Conservation (phyloP, 2,888 invertebrate genomes). For the Drepana falcataria region DNA sequence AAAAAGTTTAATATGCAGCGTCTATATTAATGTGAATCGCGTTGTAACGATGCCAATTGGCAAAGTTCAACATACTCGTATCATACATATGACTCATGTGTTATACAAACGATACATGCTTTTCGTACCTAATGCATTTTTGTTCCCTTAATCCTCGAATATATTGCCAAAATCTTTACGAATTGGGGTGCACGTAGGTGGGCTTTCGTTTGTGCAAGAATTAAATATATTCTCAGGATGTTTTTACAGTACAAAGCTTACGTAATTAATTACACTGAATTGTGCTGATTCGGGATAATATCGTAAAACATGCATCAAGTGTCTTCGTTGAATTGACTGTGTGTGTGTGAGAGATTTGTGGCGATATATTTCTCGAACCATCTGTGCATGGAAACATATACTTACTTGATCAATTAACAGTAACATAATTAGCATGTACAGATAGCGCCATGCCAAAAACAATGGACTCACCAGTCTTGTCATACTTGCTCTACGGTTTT, state of each 20-base stretch:
- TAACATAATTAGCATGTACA: too few species aligned
- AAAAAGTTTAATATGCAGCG: conserved; percentile 12
- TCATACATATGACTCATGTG: conserved; percentile 28
- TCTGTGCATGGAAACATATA: too few species aligned
- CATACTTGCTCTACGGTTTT: too few species aligned
- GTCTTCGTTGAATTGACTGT: too few species aligned
- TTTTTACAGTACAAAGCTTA: not conserved
- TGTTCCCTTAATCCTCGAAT: not conserved
- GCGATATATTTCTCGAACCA: too few species aligned
- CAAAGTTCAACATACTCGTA: conserved; percentile 37
- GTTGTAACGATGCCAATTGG: conserved; percentile 40
- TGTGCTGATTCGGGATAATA: not conserved
- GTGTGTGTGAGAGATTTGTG: too few species aligned
- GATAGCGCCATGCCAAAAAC: too few species aligned
- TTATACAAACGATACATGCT: conserved; percentile 22
- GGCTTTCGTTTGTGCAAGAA: not conserved
- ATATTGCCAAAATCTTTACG: not conserved
- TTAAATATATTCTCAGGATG: not conserved
- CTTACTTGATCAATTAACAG: too few species aligned
- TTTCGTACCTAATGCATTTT: not conserved
- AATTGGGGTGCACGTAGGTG: not conserved
- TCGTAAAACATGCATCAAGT: too few species aligned
- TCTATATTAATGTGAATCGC: conserved; percentile 26
- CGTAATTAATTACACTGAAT: not conserved
- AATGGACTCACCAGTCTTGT: too few species aligned